Percentiles rank a stretch among this genome's conserved stretches.
Conservation (phyloP, 1,140 invertebrate genomes). For the Platorchestia sp. region DNA sequence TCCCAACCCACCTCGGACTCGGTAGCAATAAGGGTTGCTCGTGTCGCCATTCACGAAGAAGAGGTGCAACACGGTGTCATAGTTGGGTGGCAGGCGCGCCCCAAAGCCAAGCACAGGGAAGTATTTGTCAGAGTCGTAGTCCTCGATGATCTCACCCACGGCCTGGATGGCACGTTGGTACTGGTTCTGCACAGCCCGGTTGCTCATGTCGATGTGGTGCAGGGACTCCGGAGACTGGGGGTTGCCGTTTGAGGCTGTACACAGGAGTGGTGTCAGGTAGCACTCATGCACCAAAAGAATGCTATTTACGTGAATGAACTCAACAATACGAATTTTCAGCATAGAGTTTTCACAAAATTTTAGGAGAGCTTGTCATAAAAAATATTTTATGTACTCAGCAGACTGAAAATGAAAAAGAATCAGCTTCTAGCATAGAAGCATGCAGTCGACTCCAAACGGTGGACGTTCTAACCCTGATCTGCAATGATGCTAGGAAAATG, state of each 20-base stretch:
- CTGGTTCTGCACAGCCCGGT: conserved; percentile 72
- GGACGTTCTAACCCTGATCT: too few species aligned
- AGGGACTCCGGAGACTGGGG: conserved; percentile 75
- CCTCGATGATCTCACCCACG: conserved; percentile 78
- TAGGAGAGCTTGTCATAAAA: too few species aligned
- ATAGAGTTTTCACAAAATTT: too few species aligned
- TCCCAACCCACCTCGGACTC: conserved; percentile 69
- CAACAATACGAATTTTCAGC: not conserved
- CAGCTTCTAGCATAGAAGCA: too few species aligned
- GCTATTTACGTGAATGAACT: not conserved
- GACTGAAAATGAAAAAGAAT: too few species aligned
- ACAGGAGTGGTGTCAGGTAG: not conserved
- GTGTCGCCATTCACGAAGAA: conserved; percentile 76
- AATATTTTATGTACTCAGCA: too few species aligned
- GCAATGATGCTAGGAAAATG: too few species aligned
- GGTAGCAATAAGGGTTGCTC: conserved; percentile 75
- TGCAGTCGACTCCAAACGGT: too few species aligned
- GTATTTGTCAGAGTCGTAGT: conserved; percentile 76
- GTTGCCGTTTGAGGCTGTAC: conserved; percentile 79
- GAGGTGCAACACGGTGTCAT: conserved; percentile 74
- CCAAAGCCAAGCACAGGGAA: conserved; percentile 77
- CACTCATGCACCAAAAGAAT: not conserved
- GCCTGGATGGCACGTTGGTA: conserved; percentile 76
- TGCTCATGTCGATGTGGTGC: conserved; percentile 73
- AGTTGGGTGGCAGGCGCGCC: conserved; percentile 74